These are phyloP conservation scores for Euschistus heros DNA, from an alignment of 1,140 invertebrate genomes.

Conservation along the genomic window DNA sequence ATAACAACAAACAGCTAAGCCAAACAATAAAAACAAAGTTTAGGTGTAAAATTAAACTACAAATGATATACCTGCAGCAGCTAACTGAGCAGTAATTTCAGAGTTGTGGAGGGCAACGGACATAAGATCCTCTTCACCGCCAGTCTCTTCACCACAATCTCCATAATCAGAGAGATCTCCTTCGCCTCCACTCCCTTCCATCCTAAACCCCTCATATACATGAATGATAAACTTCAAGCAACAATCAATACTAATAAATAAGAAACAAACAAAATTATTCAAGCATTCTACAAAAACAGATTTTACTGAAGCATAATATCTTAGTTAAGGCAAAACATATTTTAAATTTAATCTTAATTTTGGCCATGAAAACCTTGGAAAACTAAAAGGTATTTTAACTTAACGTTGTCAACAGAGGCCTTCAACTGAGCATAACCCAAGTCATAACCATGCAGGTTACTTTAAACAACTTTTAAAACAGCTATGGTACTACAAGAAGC, in stretches of 20 bases:
- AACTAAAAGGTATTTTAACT: too few species aligned
- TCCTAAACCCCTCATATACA: background rate
- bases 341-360: too few species aligned
- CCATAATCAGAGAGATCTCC: slow-evolving; percentile 44
- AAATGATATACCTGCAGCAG: slow-evolving; percentile 65
- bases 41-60: too few species aligned
- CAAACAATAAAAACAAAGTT: too few species aligned
- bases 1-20: too few species aligned
- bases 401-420: background rate
- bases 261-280: slow-evolving; percentile 61
- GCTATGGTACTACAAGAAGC: background rate
- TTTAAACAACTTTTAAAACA: slow-evolving; percentile 22
- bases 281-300: slow-evolving; percentile 45
- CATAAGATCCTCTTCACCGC: slow-evolving; percentile 53
- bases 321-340: too few species aligned
- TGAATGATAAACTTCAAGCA: too few species aligned
- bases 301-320: background rate
- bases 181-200: slow-evolving; percentile 7
- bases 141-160: slow-evolving; percentile 59
- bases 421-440: background rate
- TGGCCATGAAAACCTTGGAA: too few species aligned
- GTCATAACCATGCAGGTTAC: slow-evolving; percentile 7
- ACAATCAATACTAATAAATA: slow-evolving; percentile 36
- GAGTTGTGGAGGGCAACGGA: slow-evolving; percentile 10
- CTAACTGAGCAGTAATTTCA: slow-evolving; percentile 88